Base-by-base conservation (phyloP, 2,797 vertebrate species). In the Tamandua tetradactyla region DNA sequence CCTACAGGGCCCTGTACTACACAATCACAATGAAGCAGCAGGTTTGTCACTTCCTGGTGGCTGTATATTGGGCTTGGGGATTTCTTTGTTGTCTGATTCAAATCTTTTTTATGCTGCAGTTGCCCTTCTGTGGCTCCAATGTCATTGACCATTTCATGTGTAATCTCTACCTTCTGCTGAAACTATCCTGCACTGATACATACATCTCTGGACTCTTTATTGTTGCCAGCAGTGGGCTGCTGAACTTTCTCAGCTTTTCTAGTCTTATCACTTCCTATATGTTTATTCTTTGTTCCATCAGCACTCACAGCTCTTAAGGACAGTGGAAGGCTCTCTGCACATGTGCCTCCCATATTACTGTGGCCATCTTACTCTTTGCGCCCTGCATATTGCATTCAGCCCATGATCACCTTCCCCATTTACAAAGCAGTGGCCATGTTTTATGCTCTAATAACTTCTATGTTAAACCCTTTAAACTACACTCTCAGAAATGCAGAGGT, bases 1-100 rank as follows among this genome's bases (percentile, higher is more conserved):
- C 97, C 71, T 97, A 97, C 57, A 93, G 88, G 52, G 61, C 87
- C 7, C 49, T 79, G 18, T 59, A 68, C 27, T 79, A 79, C 35
- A 66, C 30, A 15, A 89, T 2, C 8, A 49, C 30, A 22, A 89
- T 89, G 61, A 89, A 74, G n/a, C 86, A 27, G 22, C n/a, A 6
- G 6, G 23, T 84, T 22, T 84, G 82, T 84, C 47, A 7, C 3
- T 15, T 84, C 44, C 59, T 84, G 47, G 82, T 84, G 22, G 64
- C 22, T 3, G 4, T 84, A 7, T 62, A 62, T 1, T 68, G 82
- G 47, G 14, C 27, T 37, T 44, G 62, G 7, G 82, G 47, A 15
- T 69, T 84, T 84, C 23, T 84, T 40, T 64, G 69, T 55, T 44
- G 20, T 18, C 44, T 27, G 11, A 55, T 84, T 27, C 82, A 69